Evolutionary conservation across 2,888 invertebrate genomes (phyloP).

Genomic region (Aquatica leii): DNA sequence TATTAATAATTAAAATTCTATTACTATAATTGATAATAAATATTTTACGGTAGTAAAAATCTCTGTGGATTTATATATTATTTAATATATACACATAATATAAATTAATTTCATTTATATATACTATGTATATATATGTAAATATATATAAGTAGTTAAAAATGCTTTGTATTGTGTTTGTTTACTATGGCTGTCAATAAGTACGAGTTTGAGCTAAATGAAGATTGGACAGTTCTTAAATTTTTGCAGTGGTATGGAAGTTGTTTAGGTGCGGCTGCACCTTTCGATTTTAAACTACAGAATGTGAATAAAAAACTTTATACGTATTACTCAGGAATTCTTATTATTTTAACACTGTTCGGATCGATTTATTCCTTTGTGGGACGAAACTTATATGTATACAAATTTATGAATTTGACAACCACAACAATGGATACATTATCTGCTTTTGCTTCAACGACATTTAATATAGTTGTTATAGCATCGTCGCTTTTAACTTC

Average conservation of each 20-base stretch:
- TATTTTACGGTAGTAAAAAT: too few species aligned
- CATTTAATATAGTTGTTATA: slow-evolving; percentile 19
- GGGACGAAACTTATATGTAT: slow-evolving; percentile 17
- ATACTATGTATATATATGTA: too few species aligned
- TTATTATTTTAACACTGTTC: slow-evolving; percentile 7
- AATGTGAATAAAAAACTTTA: slow-evolving; percentile 18
- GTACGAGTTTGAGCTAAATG: too few species aligned
- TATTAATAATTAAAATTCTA: too few species aligned
- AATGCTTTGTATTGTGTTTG: too few species aligned
- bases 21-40: too few species aligned
- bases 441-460: not conserved
- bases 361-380: slow-evolving; percentile 19
- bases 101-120: too few species aligned
- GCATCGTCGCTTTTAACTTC: slow-evolving; percentile 6
- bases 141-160: too few species aligned
- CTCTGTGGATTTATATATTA: too few species aligned
- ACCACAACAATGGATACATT: slow-evolving; percentile 19
- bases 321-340: slow-evolving; percentile 3
- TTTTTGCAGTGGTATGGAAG: slow-evolving; percentile 25
- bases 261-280: slow-evolving; percentile 15
- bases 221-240: slow-evolving; percentile 27
- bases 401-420: slow-evolving; percentile 21
- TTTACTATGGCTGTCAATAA: too few species aligned
- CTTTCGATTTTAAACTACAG: slow-evolving; percentile 23
- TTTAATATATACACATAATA: too few species aligned